phyloP scores from a whole-genome alignment of 2,113 vertebrate species.

The Tachysurus fulvidraco region DNA sequence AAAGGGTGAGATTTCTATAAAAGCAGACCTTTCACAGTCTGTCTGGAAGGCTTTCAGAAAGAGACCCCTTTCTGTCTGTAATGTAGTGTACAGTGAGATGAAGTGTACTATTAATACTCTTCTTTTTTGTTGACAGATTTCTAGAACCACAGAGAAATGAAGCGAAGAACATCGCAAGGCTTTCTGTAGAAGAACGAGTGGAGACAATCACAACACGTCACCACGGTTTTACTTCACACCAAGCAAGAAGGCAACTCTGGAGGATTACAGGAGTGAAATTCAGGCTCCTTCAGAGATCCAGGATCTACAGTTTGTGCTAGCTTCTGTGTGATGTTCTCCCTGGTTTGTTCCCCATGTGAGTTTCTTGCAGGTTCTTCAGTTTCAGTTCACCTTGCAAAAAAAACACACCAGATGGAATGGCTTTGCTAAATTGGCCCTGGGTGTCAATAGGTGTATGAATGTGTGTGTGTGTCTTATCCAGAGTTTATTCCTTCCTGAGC shows the following conservation, averaged over 20 bases:
- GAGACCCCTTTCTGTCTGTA: background rate
- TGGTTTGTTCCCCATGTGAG: background rate
- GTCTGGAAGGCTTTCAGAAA: slow-evolving; percentile 36
- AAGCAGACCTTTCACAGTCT: slow-evolving; percentile 35
- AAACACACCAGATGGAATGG: background rate
- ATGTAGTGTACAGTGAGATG: background rate
- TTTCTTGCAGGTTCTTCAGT: background rate
- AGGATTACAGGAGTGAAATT: background rate
- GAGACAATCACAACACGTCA: background rate
- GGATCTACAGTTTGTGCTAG: background rate
- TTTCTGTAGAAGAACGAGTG: background rate
- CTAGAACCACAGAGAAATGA: background rate
- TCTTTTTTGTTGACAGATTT: background rate
- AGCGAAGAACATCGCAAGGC: background rate
- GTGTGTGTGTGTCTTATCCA: background rate
- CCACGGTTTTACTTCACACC: background rate
- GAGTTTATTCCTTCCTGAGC: background rate
- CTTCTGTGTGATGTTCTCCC: background rate
- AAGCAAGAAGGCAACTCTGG: background rate
- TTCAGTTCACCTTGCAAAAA: background rate
- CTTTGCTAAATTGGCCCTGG: background rate
- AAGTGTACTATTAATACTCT: background rate
- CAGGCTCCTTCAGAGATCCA: background rate
- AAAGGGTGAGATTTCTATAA: background rate
- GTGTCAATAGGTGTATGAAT: background rate